Evolutionary conservation across 2,113 vertebrate genomes (phyloP).

Genomic region (Percopsis transmontana): DNA sequence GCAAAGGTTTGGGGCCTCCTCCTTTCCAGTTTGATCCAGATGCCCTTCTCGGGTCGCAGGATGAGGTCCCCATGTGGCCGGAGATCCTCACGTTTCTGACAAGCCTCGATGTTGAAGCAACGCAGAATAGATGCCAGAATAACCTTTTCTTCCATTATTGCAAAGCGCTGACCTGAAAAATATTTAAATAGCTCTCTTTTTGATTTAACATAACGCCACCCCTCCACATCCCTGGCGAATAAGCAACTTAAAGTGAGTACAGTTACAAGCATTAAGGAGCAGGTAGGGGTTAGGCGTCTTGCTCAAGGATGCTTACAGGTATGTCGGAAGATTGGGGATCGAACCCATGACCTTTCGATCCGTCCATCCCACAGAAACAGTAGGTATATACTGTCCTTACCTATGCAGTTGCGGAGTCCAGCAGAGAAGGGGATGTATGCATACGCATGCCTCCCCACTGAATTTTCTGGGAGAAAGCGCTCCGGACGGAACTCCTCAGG

Average conservation of each 20-base stretch:
- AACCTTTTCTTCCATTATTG: conserved; percentile 91
- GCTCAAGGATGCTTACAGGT: no score
- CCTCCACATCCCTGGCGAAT: no score
- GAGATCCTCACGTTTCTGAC: conserved; percentile 84
- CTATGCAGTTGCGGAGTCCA: conserved; percentile 94
- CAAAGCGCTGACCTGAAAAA: conserved; percentile 88
- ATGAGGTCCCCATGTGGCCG: conserved; percentile 83
- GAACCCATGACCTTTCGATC: no score
- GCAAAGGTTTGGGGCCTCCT: conserved; percentile 38
- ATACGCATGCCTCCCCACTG: conserved; percentile 80
- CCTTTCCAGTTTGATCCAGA: conserved; percentile 86
- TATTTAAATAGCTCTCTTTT: no score
- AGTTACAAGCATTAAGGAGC: no score
- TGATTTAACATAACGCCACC: no score
- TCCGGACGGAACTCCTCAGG: conserved; percentile 91
- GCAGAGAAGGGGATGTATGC: conserved; percentile 94
- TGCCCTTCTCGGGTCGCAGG: conserved; percentile 86
- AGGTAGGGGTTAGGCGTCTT: no score
- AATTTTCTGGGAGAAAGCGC: conserved; percentile 88
- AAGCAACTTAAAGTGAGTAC: no score
- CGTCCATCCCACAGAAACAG: no score
- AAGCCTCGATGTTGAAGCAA: conserved; percentile 82
- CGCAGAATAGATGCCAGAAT: conserved; percentile 84
- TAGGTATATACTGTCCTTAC: conserved; percentile 67
- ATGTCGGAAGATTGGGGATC: no score